A percentile compares a stretch with the other conserved stretches of the same genome.
These are phyloP conservation scores for Hydrochoerus hydrochaeris DNA, from an alignment of 2,113 vertebrate genomes.

Conservation along the genomic window DNA sequence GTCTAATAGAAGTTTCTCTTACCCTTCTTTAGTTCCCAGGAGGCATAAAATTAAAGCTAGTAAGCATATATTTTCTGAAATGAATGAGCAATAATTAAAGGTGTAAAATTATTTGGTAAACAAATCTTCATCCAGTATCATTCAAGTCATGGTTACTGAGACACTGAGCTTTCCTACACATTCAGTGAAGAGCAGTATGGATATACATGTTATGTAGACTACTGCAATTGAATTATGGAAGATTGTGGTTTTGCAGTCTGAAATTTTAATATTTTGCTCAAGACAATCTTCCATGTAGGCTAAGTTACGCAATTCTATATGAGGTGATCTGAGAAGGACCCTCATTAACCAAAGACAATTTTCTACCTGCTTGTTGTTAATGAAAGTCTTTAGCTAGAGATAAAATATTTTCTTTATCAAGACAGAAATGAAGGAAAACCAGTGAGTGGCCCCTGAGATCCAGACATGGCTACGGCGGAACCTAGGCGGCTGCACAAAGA, in stretches of 20 bases:
- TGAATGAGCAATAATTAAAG: neutral
- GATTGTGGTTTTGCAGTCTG: neutral
- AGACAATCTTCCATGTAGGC: neutral
- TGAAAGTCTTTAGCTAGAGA: neutral
- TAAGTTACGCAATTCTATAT: neutral
- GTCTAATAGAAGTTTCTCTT: neutral
- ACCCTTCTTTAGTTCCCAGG: neutral
- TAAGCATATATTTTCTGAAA: slow-evolving; percentile 19
- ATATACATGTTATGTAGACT: neutral
- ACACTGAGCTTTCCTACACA: neutral
- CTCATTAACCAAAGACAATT: neutral
- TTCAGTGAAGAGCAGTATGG: neutral
- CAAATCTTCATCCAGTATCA: neutral
- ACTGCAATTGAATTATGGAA: neutral
- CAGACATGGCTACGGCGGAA: too few species aligned
- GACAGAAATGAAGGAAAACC: neutral
- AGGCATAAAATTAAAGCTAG: neutral
- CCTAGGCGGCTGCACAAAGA: too few species aligned
- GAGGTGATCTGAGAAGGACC: neutral
- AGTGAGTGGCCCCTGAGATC: too few species aligned
- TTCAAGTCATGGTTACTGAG: neutral
- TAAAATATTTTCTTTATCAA: neutral
- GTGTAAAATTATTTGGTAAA: slow-evolving; percentile 20
- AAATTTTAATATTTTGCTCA: neutral
- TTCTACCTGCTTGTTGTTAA: neutral